Base-by-base conservation (phyloP, 2,888 invertebrate genomes). In the Clunio marinus region DNA sequence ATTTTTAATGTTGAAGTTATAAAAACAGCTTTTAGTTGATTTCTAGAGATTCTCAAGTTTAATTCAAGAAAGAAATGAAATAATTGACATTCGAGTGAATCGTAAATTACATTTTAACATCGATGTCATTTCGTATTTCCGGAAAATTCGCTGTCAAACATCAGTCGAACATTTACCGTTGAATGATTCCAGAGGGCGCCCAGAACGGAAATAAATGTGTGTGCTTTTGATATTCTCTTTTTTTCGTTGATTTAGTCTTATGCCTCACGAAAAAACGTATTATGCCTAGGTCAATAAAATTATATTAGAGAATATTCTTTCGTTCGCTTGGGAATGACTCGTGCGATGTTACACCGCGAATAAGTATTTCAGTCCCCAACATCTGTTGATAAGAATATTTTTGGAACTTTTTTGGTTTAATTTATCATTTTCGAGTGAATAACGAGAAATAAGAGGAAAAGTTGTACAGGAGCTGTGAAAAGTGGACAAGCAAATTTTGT, bases 231-330 rank as follows among this genome's bases (percentile, higher is more conserved):
- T n/a, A n/a, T 32, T 32, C 10, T n/a, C 22, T 51, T 41, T 60
- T 60, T 41, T 60, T 41, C 37, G 60, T 60, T 7, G 41, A 41
- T 37, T 63, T 63, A 45, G 63, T 63, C 46, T 63, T 63, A 63
- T 63, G 63, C 63, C 63, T 63, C 63, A 63, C 63, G 63, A 63
- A 63, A 63, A 63, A 63, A 63, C 24, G 46, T 63, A 63, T 63
- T 63, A 63, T 63, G 63, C 63, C 63, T 63, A 63, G 63, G 63
- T 63, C 63, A 63, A 63, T 63, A 63, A 63, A 63, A 63, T 63
- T 63, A 63, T 37, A 63, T 63, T 63, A 63, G 63, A 45, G 46
- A 46, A 25, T n/a, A 17, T 13, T 63, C 25, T 46, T 41, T 27
- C 8, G 25, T 35, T 32, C 27, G n/a, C n/a, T n/a, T 35, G 57